Conservation (phyloP, 2,797 vertebrate species). For the Aratinga solstitialis region DNA sequence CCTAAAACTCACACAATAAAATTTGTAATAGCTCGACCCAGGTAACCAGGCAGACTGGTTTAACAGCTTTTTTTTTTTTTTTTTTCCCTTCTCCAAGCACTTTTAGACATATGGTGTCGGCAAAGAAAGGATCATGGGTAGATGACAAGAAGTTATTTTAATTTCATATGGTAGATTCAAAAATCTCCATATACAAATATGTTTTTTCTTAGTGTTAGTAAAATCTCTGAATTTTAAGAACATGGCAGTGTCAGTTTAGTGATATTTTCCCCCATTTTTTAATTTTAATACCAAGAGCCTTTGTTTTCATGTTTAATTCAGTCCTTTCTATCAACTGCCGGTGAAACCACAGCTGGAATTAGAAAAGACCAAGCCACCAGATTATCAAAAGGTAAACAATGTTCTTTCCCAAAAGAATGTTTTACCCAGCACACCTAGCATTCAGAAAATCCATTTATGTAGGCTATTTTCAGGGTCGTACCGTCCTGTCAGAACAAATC, state of each 20-base stretch:
- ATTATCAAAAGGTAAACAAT: not conserved
- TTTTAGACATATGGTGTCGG: not conserved
- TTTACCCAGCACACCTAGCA: conserved; percentile 43
- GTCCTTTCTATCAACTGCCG: not conserved
- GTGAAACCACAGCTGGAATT: not conserved
- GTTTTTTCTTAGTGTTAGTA: conserved; percentile 23
- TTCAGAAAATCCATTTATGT: conserved; percentile 60
- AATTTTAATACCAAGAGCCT: not conserved
- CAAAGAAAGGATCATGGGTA: not conserved
- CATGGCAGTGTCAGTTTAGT: not conserved
- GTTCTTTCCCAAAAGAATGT: conserved; percentile 40
- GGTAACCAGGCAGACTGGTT: not conserved
- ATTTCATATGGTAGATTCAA: not conserved
- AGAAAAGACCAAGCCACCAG: not conserved
- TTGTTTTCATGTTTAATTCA: not conserved
- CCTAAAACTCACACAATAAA: conserved; percentile 20
- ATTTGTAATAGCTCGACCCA: conserved; percentile 5
- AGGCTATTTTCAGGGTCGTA: conserved; percentile 63
- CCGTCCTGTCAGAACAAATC: conserved; percentile 74
- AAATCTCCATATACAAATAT: not conserved
- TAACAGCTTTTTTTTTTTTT: not conserved
- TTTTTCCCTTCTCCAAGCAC: not conserved
- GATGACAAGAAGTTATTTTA: not conserved
- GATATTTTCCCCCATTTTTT: not conserved
- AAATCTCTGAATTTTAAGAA: not conserved